Evolutionary conservation across 2,888 invertebrate species (phyloP).

Genomic region (Mellilla xanthometata): DNA sequence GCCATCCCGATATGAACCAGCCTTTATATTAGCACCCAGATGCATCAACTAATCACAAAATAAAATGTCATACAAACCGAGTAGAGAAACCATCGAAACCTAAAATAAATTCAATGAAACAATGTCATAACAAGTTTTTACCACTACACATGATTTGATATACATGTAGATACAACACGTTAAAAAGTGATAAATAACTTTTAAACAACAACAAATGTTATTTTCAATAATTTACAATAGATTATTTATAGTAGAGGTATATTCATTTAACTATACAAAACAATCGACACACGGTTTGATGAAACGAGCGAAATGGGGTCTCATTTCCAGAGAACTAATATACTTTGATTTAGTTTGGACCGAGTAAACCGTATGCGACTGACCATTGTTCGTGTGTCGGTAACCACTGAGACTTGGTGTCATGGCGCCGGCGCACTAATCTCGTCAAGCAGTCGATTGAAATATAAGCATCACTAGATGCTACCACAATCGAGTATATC

Average conservation of each 20-base stretch:
- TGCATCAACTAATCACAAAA: constrained; percentile 25
- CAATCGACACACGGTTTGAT: constrained; percentile 7
- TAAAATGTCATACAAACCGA: constrained; percentile 31
- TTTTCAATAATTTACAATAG: constrained; percentile 56
- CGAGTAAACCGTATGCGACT: no score
- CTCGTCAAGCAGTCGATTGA: constrained; percentile 9
- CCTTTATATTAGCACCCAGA: constrained; percentile 33
- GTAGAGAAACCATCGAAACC: constrained; percentile 39
- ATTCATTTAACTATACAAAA: constrained; percentile 45
- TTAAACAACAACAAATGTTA: constrained; percentile 54
- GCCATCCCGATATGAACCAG: no score
- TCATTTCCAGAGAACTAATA: no score
- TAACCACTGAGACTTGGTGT: constrained; percentile 13
- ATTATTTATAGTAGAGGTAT: constrained; percentile 40
- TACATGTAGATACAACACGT: constrained; percentile 32
- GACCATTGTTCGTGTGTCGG: background rate
- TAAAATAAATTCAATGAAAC: constrained; percentile 46
- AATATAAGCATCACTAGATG: constrained; percentile 9
- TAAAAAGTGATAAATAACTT: constrained; percentile 44
- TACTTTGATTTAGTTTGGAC: no score
- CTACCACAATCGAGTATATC: constrained; percentile 12
- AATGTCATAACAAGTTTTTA: constrained; percentile 46
- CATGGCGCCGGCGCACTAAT: constrained; percentile 9
- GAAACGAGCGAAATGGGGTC: background rate
- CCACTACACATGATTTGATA: constrained; percentile 54